Conservation (phyloP, 92 coral and sea anemone species). For the Pocillopora meandrina region DNA sequence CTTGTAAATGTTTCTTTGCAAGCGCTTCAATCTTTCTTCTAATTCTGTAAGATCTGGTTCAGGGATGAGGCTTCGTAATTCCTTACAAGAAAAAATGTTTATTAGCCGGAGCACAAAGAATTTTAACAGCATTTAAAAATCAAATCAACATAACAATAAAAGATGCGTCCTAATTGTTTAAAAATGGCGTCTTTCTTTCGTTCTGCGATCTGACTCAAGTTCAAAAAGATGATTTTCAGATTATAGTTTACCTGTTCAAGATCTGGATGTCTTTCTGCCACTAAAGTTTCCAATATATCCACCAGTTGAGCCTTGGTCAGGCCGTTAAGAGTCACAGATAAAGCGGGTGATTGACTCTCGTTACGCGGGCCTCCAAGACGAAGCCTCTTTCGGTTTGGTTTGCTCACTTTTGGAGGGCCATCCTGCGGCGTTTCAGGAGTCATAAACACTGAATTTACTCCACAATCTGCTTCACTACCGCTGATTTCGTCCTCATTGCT, state of each 20-base stretch:
- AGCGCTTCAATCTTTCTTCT: conserved; percentile 58
- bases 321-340: conserved; percentile 59
- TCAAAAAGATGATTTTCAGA: neutral
- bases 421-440: conserved; percentile 74
- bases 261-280: conserved; percentile 66
- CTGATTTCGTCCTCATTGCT: conserved; percentile 26
- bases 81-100: conserved; percentile 45
- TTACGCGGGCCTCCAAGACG: conserved; percentile 42
- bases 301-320: conserved; percentile 73
- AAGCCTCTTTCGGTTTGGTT: conserved; percentile 59
- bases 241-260: conserved; percentile 59
- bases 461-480: conserved; percentile 33
- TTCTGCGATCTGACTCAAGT: neutral
- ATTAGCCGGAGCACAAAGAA: conserved; percentile 7
- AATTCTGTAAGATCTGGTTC: conserved; percentile 75
- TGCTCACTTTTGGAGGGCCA: conserved; percentile 7
- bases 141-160: conserved; percentile 21
- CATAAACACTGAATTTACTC: conserved; percentile 49
- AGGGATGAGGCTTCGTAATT: conserved; percentile 66
- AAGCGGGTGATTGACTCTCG: conserved; percentile 31
- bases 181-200: conserved; percentile 13
- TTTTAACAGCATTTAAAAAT: neutral
- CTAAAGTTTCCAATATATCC: conserved; percentile 52
- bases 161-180: conserved; percentile 13
- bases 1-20: conserved; percentile 74